Conservation (phyloP, 53 echinoderm and acorn worm genomes). For the Holothuria leucospilota region DNA sequence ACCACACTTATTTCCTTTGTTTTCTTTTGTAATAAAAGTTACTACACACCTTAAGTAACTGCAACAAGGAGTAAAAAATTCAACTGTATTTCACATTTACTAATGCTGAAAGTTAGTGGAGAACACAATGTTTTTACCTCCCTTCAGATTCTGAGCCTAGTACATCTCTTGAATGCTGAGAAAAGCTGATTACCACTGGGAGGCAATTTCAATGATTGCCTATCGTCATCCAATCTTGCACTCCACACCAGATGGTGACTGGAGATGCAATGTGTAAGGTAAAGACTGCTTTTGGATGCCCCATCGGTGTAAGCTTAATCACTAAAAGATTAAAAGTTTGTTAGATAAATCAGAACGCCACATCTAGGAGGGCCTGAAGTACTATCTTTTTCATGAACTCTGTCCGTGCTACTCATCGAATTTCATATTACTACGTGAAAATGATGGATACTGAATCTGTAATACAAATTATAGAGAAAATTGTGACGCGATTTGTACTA, state of each 20-base stretch:
- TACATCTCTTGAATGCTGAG: conserved; percentile 63
- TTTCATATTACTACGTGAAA: no score
- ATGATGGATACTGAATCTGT: no score
- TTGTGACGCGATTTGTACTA: no score
- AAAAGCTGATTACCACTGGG: conserved; percentile 88
- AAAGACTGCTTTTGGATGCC: conserved; percentile 78
- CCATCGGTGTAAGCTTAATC: conserved; percentile 75
- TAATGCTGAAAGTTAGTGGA: background rate
- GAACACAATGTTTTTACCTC: conserved; percentile 61
- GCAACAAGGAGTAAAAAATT: no score
- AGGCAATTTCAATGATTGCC: conserved; percentile 72
- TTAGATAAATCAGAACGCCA: no score
- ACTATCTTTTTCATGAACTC: no score
- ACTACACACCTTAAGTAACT: no score
- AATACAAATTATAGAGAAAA: no score
- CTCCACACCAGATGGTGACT: conserved; percentile 78
- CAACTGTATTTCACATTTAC: background rate
- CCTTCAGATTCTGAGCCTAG: conserved; percentile 68
- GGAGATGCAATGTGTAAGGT: conserved; percentile 78
- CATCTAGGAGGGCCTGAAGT: no score
- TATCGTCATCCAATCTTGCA: conserved; percentile 60
- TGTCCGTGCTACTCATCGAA: no score
- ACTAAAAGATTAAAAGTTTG: background rate
- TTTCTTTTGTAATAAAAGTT: no score
- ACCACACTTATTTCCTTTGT: no score